These are phyloP conservation scores for Apostichopus japonicus DNA, from an alignment of 35 echinoderm and acorn worm genomes.

Conservation along the genomic window DNA sequence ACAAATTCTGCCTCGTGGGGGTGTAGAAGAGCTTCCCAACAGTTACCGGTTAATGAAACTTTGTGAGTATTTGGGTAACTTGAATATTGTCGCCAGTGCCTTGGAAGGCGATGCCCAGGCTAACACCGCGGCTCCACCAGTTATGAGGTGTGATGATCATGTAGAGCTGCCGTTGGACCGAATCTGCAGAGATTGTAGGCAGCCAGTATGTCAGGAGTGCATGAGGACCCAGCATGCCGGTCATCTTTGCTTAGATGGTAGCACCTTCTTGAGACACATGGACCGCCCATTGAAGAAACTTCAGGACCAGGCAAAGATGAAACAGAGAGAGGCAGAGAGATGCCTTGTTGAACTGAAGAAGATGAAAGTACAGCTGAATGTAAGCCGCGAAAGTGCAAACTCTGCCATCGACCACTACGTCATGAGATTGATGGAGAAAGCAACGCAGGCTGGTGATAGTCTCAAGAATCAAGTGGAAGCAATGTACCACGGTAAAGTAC, in stretches of 20 bases:
- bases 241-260: constrained; percentile 49
- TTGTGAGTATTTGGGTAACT: constrained; percentile 37
- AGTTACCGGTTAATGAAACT: constrained; percentile 31
- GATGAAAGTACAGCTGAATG: constrained; percentile 22
- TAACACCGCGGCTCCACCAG: not conserved
- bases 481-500: constrained; percentile 16
- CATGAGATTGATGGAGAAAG: constrained; percentile 4
- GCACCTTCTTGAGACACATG: constrained; percentile 54
- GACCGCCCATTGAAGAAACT: constrained; percentile 50
- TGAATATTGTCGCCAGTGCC: not conserved
- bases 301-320: constrained; percentile 17
- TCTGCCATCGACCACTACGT: constrained; percentile 31
- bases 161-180: constrained; percentile 17
- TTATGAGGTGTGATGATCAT: constrained; percentile 22
- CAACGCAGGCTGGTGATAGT: not conserved
- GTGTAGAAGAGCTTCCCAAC: constrained; percentile 41
- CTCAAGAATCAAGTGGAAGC: not conserved
- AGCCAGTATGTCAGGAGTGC: constrained; percentile 55
- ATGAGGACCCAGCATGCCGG: not conserved
- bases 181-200: constrained; percentile 33
- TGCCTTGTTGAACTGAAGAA: not conserved
- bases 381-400: not conserved
- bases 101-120: not conserved
- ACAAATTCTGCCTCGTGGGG: constrained; percentile 18
- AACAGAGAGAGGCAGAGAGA: constrained; percentile 26